Evolutionary conservation across 2,113 vertebrate species (phyloP).

Genomic region (Oryctolagus cuniculus): DNA sequence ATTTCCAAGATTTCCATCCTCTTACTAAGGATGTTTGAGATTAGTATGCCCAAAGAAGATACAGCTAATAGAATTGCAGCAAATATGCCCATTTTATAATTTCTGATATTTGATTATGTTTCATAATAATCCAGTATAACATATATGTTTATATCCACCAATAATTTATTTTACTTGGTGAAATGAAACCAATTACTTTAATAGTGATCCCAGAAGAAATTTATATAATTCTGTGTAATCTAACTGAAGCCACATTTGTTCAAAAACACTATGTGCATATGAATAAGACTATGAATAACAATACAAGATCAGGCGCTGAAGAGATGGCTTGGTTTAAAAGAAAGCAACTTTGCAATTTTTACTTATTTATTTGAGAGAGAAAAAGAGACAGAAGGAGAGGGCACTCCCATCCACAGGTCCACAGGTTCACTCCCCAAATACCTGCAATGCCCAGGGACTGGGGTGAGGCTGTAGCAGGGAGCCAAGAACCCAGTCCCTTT

Average conservation of each 20-base stretch:
- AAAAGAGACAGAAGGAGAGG: no score
- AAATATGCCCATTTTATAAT: neutral
- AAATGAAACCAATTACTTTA: conserved; percentile 7
- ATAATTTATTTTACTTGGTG: conserved; percentile 20
- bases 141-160: neutral
- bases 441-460: no score
- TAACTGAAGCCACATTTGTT: neutral
- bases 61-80: neutral
- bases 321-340: neutral
- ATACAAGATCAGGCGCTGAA: neutral
- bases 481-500: no score
- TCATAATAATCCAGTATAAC: neutral
- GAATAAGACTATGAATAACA: neutral
- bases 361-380: no score
- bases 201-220: conserved; percentile 16
- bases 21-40: neutral
- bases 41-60: neutral
- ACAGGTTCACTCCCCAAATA: no score
- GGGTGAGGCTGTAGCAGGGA: no score
- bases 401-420: no score
- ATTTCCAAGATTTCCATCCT: neutral
- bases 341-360: neutral
- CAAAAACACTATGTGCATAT: neutral
- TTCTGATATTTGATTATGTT: conserved; percentile 33
- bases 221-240: neutral